These are phyloP conservation scores for Anseranas semipalmata DNA, from an alignment of 2,113 vertebrate species.

Conservation along the genomic window DNA sequence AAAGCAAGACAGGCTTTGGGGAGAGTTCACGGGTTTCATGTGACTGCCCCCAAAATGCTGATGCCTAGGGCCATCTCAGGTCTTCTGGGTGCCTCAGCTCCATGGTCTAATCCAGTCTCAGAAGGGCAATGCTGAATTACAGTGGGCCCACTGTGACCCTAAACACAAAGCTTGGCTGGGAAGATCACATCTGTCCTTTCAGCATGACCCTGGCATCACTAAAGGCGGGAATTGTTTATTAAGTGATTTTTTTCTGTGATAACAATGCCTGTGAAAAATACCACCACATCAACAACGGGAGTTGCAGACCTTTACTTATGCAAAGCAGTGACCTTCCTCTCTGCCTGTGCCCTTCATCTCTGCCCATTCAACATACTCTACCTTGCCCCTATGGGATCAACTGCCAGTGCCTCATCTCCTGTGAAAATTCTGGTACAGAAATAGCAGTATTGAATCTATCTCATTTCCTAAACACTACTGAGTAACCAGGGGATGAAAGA, in stretches of 20 bases:
- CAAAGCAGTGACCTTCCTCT: neutral
- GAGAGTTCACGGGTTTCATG: neutral
- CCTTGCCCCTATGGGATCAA: neutral
- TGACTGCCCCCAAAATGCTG: neutral
- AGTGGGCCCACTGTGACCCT: neutral
- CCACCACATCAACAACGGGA: neutral
- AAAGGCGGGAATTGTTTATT: neutral
- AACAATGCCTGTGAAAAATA: neutral
- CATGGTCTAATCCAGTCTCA: fast-evolving
- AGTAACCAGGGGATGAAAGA: neutral
- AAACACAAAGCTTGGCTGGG: neutral
- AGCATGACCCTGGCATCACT: neutral
- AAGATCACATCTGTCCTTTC: neutral
- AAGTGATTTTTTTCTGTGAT: neutral
- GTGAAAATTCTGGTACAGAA: neutral
- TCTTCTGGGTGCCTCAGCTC: fast-evolving
- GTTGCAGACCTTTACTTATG: neutral
- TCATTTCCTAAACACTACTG: neutral
- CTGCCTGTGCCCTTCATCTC: neutral
- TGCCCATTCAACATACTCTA: neutral
- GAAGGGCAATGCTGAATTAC: neutral
- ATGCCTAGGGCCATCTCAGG: neutral
- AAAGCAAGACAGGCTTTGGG: neutral
- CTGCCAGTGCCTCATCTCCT: neutral
- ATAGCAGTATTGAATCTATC: neutral